Percentiles rank a stretch among this genome's conserved stretches.
Conservation (phyloP, 2,888 invertebrate genomes). For the Mesochorus sp. region DNA sequence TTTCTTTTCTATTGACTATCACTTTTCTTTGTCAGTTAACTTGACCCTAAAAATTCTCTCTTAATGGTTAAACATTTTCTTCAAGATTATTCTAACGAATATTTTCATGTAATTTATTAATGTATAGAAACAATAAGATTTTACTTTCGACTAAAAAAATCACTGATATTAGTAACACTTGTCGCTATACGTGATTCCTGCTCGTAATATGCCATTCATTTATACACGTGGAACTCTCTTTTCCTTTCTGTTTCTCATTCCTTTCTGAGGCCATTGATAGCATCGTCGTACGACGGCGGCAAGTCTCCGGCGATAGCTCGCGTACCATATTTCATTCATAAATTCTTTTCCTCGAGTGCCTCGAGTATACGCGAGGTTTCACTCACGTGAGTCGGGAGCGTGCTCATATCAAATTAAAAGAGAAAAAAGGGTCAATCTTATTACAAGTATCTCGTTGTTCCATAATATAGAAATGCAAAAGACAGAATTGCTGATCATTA, state of each 20-base stretch:
- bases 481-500: background rate
- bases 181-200: background rate
- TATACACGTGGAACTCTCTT: conserved; percentile 34
- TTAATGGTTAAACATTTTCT: too few relatives aligned
- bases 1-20: too few relatives aligned
- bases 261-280: conserved; percentile 23
- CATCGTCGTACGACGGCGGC: background rate
- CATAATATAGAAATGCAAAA: background rate
- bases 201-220: conserved; percentile 32
- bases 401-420: background rate
- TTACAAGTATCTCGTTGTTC: background rate
- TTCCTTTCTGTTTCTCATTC: background rate
- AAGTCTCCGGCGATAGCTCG: background rate
- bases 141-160: background rate
- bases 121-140: background rate
- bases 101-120: too few relatives aligned
- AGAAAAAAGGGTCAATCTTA: background rate
- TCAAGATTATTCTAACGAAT: too few relatives aligned
- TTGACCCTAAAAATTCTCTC: too few relatives aligned
- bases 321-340: conserved; percentile 75
- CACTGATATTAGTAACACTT: background rate
- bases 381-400: background rate
- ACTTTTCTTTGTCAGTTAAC: too few relatives aligned
- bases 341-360: conserved; percentile 34
- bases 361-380: background rate